These are phyloP conservation scores for Rhynchomys soricoides DNA, from an alignment of 2,113 vertebrate genomes.

Conservation along the genomic window DNA sequence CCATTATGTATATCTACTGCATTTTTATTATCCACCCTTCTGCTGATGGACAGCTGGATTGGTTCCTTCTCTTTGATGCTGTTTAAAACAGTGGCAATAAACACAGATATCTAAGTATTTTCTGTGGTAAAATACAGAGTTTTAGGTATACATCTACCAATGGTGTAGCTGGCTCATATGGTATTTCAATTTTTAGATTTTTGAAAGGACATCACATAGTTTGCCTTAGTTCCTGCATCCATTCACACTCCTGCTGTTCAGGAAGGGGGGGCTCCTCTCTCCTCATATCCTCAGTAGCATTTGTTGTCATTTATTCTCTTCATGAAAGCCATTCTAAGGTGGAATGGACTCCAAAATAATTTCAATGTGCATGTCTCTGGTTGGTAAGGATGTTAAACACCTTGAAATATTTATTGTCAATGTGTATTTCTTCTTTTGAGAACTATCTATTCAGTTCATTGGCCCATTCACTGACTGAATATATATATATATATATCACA, in stretches of 20 bases:
- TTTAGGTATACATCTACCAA: background rate
- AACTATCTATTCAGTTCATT: background rate
- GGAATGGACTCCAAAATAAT: background rate
- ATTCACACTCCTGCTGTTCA: too few species aligned
- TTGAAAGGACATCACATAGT: background rate
- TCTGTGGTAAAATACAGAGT: background rate
- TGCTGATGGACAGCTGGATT: background rate
- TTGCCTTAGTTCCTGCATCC: background rate
- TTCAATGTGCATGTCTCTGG: background rate
- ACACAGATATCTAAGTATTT: background rate
- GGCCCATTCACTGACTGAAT: background rate
- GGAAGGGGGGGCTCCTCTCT: background rate
- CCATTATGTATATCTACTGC: background rate
- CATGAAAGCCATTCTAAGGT: background rate
- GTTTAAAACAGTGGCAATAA: background rate
- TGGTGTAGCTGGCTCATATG: background rate
- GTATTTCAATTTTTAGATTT: background rate
- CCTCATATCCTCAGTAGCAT: background rate
- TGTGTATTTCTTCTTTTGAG: background rate
- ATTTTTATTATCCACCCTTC: background rate
- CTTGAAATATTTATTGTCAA: background rate
- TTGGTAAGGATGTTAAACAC: background rate
- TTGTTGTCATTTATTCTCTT: background rate
- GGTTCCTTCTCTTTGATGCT: background rate
- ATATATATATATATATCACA: background rate